Base-by-base conservation (phyloP, 1,140 invertebrate species). In the Camponotus pennsylvanicus region DNA sequence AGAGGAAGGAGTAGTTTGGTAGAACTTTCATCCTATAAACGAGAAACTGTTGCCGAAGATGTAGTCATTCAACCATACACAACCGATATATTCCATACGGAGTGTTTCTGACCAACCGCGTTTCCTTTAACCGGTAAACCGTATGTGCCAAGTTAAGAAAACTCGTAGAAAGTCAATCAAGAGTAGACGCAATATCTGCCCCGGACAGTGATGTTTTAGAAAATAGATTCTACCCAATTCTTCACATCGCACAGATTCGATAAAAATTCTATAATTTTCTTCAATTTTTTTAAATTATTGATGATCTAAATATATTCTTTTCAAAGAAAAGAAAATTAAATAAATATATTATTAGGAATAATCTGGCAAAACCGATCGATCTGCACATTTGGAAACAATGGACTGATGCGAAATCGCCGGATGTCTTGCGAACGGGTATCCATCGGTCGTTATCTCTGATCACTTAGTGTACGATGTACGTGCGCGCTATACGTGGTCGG, bases 341-440 rank as follows among this genome's bases (percentile, higher is more conserved):
- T 13, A 27, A 9, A 57, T 69, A 45, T 59, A 27, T 79, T 13
- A 7, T 3, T 52, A 34, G 21, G 3, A 77, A 52, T 40, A 34
- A 4, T 37, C 5, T 21, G 55, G 34, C 15, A n/a, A 55, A 4
- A 7, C 15, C n/a, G 40, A 67, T 49, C 49, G 18, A 57, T 70
- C 57, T 6, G 63, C 5, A 76, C 40, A 49, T 76, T 73, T 55
- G 45, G 37, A 21, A 55, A 86, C 73, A 80, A 87, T 15, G 45
- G 59, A 6, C 13, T 59, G 59, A 57, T 42, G 34, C 34, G 64
- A 73, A 73, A 83, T 73, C 69, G 40, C 34, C 27, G 67, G 49
- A 66, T 86, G 49, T 86, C 85, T 83, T 83, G 15, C 52, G 55
- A 73, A 52, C 57, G 67, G 34, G 34, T 69, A 71, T 79, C n/a